phyloP scores from a whole-genome alignment of 2,113 vertebrate genomes.

The Cyprinodon variegatus region DNA sequence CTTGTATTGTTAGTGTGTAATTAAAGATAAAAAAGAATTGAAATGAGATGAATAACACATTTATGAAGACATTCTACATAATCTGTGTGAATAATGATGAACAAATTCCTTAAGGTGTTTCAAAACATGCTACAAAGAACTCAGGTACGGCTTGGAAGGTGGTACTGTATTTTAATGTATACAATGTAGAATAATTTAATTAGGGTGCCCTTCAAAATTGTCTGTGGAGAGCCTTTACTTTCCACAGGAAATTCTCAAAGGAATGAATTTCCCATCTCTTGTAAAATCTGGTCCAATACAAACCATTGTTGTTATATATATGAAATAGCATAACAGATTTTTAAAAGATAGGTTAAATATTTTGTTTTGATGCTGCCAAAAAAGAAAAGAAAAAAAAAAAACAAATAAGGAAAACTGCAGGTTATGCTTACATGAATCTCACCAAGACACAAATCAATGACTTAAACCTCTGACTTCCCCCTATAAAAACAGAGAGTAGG shows the following conservation, averaged over 20 bases:
- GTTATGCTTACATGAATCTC: neutral
- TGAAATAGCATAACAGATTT: constrained; percentile 1
- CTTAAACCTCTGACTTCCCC: neutral
- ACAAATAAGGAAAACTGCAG: neutral
- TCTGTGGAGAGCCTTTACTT: constrained; percentile 13
- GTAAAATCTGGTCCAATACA: constrained; percentile 1
- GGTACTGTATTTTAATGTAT: neutral
- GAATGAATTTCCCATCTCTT: neutral
- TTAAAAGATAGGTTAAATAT: neutral
- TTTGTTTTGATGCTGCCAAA: neutral
- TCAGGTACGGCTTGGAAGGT: neutral
- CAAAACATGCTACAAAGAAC: neutral
- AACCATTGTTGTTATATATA: neutral
- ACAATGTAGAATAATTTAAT: neutral
- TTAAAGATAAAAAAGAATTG: neutral
- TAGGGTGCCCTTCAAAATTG: constrained; percentile 23
- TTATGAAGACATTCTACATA: neutral
- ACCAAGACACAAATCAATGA: neutral
- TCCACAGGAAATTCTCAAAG: constrained; percentile 7
- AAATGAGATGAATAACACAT: neutral
- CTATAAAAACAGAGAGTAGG: neutral
- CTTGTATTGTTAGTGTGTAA: neutral
- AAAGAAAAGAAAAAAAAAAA: neutral
- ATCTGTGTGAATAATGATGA: neutral
- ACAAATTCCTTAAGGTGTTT: neutral